Evolutionary conservation across 2,888 invertebrate genomes (phyloP).

Genomic region (Ennomos quercinarius): DNA sequence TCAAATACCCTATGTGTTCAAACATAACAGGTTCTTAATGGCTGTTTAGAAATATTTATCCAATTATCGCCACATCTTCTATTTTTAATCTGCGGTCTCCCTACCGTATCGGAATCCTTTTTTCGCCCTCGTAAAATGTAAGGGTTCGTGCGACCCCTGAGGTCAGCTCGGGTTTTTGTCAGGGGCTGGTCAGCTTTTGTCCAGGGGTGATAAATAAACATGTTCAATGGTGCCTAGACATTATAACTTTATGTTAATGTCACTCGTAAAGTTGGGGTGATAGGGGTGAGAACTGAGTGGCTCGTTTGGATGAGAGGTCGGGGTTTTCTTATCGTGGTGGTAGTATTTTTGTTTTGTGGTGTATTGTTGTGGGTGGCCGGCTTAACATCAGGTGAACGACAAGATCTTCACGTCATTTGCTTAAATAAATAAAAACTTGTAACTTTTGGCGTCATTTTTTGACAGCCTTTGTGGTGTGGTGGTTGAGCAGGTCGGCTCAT

Average conservation of each 20-base stretch:
- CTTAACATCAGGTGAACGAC: too few relatives aligned
- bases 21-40: too few relatives aligned
- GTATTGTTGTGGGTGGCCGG: background rate
- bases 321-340: conserved; percentile 13
- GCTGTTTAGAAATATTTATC: too few relatives aligned
- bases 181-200: conserved; percentile 38
- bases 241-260: conserved; percentile 37
- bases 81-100: conserved; percentile 5
- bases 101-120: conserved; percentile 41
- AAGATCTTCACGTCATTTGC: too few relatives aligned
- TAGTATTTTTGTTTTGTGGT: background rate
- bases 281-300: conserved; percentile 14
- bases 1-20: too few relatives aligned
- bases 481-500: too few relatives aligned
- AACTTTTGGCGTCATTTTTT: too few relatives aligned
- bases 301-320: background rate
- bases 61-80: conserved; percentile 5
- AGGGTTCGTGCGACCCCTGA: conserved; percentile 50
- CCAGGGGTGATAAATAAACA: conserved; percentile 52
- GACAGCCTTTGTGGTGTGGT: too few relatives aligned
- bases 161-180: conserved; percentile 52
- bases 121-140: conserved; percentile 52
- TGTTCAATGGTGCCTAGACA: conserved; percentile 41
- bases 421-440: too few relatives aligned
- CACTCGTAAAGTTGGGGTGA: conserved; percentile 20